These are phyloP conservation scores for Argyresthia goedartella DNA, from an alignment of 2,888 invertebrate species.

Conservation along the genomic window DNA sequence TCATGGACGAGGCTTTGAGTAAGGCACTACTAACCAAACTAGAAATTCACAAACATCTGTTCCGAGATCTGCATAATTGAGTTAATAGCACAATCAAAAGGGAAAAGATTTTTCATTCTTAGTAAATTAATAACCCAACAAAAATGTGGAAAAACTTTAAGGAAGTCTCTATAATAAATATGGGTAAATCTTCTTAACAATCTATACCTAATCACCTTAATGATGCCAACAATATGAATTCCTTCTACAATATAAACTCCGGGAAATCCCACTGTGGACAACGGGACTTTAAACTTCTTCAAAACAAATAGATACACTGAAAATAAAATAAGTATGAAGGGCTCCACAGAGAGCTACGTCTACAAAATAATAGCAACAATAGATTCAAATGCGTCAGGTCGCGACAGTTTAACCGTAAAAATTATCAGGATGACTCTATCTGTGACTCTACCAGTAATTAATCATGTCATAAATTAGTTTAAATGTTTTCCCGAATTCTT, in stretches of 20 bases:
- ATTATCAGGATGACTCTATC: too few species aligned
- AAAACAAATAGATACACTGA: background rate
- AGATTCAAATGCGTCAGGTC: background rate
- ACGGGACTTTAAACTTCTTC: background rate
- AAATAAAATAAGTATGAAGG: background rate
- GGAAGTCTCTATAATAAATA: background rate
- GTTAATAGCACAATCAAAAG: too few species aligned
- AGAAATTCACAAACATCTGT: background rate
- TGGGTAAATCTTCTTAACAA: background rate
- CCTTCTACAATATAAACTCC: background rate
- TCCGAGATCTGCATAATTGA: background rate
- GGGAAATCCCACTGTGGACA: background rate
- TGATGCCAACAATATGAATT: background rate
- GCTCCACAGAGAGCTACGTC: background rate
- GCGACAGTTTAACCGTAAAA: background rate
- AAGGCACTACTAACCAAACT: background rate
- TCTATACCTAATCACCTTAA: background rate
- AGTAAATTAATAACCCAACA: background rate
- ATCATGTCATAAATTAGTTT: background rate
- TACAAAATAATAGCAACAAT: background rate
- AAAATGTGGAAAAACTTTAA: background rate
- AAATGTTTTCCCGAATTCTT: background rate
- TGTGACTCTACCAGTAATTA: background rate
- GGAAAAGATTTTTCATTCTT: conserved; percentile 1
- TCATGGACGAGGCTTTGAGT: background rate